Evolutionary conservation across 1,140 invertebrate genomes (phyloP).

Genomic region (Agrypnia vestita): DNA sequence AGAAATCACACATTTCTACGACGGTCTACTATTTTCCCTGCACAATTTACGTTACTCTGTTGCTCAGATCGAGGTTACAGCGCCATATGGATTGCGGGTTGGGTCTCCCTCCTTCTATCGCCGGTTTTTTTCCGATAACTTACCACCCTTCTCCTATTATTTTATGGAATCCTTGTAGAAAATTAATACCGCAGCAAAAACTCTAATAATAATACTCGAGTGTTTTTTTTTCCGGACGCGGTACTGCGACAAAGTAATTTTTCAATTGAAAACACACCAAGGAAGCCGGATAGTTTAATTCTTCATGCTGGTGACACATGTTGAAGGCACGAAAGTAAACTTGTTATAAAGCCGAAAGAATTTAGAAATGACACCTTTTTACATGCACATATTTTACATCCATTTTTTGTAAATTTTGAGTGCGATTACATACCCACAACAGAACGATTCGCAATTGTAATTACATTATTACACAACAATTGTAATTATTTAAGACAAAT

Average conservation of each 20-base stretch:
- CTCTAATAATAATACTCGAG: background rate
- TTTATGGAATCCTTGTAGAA: conserved; percentile 36
- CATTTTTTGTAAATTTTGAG: too few species aligned
- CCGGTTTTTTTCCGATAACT: background rate
- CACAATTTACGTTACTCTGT: too few species aligned
- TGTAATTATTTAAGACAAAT: too few species aligned
- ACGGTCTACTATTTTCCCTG: too few species aligned
- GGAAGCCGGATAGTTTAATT: conserved; percentile 15
- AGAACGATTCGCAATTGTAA: too few species aligned
- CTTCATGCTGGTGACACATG: background rate
- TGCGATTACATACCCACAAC: too few species aligned
- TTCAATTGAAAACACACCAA: background rate
- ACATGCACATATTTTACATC: too few species aligned
- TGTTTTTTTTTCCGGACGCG: background rate
- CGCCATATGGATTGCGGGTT: conserved; percentile 27
- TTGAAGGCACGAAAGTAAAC: background rate
- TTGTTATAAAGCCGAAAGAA: too few species aligned
- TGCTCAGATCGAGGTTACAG: background rate
- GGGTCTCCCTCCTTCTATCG: conserved; percentile 1
- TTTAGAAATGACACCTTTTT: too few species aligned
- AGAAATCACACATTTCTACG: too few species aligned
- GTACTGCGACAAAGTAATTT: background rate
- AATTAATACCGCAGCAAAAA: conserved; percentile 29
- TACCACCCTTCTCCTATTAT: conserved; percentile 20
- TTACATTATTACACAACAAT: too few species aligned